Conservation (phyloP, 2,113 vertebrate genomes). For the Ardeotis arabs region DNA sequence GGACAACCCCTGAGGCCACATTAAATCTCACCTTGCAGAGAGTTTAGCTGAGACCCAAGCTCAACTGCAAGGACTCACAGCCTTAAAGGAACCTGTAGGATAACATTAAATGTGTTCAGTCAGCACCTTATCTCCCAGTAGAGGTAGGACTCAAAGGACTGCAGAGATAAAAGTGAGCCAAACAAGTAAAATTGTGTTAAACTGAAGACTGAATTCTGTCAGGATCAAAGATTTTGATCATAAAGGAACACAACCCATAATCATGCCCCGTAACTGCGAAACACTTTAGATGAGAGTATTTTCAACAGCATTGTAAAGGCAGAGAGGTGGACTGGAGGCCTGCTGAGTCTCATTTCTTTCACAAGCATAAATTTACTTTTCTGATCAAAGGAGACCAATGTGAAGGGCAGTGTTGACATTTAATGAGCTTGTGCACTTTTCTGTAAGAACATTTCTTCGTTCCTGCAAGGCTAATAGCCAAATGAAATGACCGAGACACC, state of each 20-base stretch:
- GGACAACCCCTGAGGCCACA: background rate
- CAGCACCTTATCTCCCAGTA: background rate
- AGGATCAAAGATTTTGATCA: background rate
- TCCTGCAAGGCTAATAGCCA: background rate
- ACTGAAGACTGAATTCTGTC: background rate
- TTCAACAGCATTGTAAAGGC: background rate
- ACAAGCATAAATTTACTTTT: background rate
- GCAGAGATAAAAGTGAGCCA: background rate
- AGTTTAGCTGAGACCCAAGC: background rate
- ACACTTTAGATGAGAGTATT: background rate
- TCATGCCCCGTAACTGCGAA: background rate
- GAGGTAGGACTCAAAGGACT: background rate
- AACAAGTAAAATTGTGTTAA: background rate
- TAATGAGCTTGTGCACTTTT: fast-evolving
- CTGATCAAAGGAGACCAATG: background rate
- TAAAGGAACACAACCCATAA: background rate
- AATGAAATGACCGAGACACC: background rate
- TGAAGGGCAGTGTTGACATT: background rate
- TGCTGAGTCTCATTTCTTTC: background rate
- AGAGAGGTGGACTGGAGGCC: background rate
- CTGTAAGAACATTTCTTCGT: background rate
- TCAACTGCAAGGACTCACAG: background rate
- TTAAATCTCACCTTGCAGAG: background rate
- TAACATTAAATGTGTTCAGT: background rate
- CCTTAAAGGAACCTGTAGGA: background rate